Percentiles rank a stretch among this genome's conserved stretches.
Evolutionary conservation across 2,888 invertebrate genomes (phyloP).

Genomic region (Cactoblastis cactorum): DNA sequence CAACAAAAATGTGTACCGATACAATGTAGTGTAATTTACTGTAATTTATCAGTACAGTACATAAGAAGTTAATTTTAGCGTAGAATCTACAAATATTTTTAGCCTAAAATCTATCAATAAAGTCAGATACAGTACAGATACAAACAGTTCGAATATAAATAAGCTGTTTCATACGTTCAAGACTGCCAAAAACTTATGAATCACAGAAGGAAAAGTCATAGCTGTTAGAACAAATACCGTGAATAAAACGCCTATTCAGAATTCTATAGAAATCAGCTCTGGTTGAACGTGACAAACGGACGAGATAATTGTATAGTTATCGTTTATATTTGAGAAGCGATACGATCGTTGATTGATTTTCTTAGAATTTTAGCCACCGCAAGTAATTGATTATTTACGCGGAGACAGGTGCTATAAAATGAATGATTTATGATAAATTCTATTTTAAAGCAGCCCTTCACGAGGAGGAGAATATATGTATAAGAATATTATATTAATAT

Average conservation of each 20-base stretch:
- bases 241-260: conserved; percentile 14
- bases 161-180: background rate
- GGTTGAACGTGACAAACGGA: conserved; percentile 18
- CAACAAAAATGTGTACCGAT: no score
- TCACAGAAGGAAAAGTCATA: conserved; percentile 11
- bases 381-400: conserved; percentile 16
- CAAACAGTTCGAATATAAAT: background rate
- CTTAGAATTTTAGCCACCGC: conserved; percentile 14
- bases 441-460: background rate
- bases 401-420: conserved; percentile 6
- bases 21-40: no score
- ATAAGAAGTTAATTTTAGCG: no score
- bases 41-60: no score
- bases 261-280: conserved; percentile 13
- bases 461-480: background rate
- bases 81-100: no score
- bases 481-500: background rate
- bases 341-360: conserved; percentile 11
- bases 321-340: background rate
- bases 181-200: background rate
- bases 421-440: background rate
- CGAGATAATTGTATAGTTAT: conserved; percentile 17
- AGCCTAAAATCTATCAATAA: no score
- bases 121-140: no score
- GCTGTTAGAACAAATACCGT: conserved; percentile 14